Evolutionary conservation across 2,797 vertebrate genomes (phyloP), one percentile per base, ranked within the genome.

Genomic region (Thaleichthys pacificus): DNA sequence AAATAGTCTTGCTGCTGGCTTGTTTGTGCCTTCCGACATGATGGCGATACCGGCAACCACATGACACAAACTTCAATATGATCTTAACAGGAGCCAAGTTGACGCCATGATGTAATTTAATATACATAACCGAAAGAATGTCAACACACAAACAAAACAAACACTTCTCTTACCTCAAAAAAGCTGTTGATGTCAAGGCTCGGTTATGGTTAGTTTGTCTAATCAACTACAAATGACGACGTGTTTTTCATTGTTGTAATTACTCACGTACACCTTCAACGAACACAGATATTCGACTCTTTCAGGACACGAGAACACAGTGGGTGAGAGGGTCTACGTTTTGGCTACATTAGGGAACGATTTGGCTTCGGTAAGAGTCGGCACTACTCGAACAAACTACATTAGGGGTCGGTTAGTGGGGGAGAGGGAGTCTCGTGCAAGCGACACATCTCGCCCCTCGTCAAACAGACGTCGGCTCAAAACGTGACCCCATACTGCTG

Each of bases 341-440:
- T 58, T 24, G 42, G 38, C 71, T 74, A 69, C 26, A 68, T 77
- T 79, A 77, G 26, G 66, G 15, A 54, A 51, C 6, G 26, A 26
- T 15, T 66, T 8, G 5, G 22, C 22, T 47, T 47, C 14, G 42
- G 70, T 21, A 3, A 57, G 60, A 68, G 70, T 49, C 30, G 49
- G 76, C 58, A 68, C 66, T 76, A 80, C 63, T 78, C 26, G 72
- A 70, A 61, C 70, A 68, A 70, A 54, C 42, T 35, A 79, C 74
- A 67, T 22, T 49, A 14, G 49, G 49, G 66, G 67, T 69, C 24
- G 22, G 64, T 66, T 66, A 66, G 65, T 65, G 19, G 67, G 47
- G 60, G 28, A 56, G 32, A 42, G 76, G 63, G 38, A n/a, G 69
- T 69, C 79, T 63, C 61, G 17, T 8, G 32, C 24, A 62, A 60